These are phyloP conservation scores for Phylloscopus trochilus DNA, from an alignment of 2,113 vertebrate species.

Conservation along the genomic window DNA sequence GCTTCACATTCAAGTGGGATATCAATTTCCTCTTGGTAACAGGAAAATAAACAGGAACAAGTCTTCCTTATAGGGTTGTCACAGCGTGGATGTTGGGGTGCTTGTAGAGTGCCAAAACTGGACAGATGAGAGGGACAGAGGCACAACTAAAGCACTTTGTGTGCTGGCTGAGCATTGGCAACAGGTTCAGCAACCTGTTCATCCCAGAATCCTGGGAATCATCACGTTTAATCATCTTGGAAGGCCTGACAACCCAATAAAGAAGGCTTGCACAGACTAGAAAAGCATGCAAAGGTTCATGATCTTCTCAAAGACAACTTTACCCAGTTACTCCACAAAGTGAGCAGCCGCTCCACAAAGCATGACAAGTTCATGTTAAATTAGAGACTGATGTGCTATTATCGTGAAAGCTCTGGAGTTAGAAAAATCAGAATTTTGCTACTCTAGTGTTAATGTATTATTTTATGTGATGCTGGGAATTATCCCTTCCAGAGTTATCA, in stretches of 20 bases:
- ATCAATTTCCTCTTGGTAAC: not conserved
- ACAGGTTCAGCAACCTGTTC: not conserved
- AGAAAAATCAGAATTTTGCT: not conserved
- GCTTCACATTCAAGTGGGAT: not conserved
- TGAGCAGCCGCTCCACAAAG: not conserved
- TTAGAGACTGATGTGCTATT: not conserved
- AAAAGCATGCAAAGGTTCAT: constrained; percentile 18
- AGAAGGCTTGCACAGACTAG: constrained; percentile 12
- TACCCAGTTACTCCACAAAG: not conserved
- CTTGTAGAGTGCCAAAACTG: not conserved
- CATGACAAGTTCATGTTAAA: not conserved
- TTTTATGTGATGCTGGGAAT: not conserved
- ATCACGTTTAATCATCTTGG: rapidly evolving
- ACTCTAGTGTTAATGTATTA: not conserved
- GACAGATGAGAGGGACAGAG: not conserved
- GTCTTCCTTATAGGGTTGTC: not conserved
- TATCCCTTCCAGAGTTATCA: not conserved
- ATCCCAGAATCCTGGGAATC: not conserved
- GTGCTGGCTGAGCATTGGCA: not conserved
- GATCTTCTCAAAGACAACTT: not conserved
- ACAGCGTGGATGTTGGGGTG: rapidly evolving
- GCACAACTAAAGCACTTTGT: not conserved
- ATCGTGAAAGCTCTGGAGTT: not conserved
- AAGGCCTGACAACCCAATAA: not conserved
- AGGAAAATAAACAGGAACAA: not conserved